Base-by-base conservation (phyloP, 2,888 invertebrate genomes). In the Dryococelus australis region DNA sequence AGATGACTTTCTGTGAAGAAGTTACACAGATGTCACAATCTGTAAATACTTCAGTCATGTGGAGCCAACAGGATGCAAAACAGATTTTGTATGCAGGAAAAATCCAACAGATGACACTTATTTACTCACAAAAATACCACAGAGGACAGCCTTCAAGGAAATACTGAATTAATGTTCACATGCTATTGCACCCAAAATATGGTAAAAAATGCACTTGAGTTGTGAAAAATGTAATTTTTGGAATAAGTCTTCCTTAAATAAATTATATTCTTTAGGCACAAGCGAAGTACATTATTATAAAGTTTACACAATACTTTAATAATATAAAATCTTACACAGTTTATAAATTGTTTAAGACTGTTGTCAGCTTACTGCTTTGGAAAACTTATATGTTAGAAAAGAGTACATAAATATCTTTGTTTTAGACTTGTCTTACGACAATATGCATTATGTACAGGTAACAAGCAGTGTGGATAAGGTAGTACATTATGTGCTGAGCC, bases 401-500 rank as follows among this genome's bases (percentile, higher is more conserved):
- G 2, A 35, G 35, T 35, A 35, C 4, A 35, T 35, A 35, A 35
- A 35, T 35, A 35, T 35, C 35, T 35, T 35, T 35, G 8, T 47
- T 47, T 47, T 47, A 47, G 47, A 47, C 4, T 35, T 35, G 4
- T 4, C 35, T 35, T 47, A 47, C 24, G 65, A 65, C 20, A 16
- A 20, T n/a, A 65, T 24, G 20, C n/a, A n/a, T 24, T n/a, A 20
- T 65, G 28, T n/a, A 43, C 78, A 87, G 87, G 87, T 85, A 35
- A 43, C 47, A 12, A 86, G 86, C 26, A 24, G 27, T 43, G 35
- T 43, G 20, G 89, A 89, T 28, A 81, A 65, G 53, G 83, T 87
- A 35, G 84, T 83, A 24, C 87, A 86, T 35, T 87, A 86, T 43
- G 28, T 80, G 0, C 79, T 89, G 43, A 87, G 88, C 28, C 89